Conservation (phyloP, 2,113 vertebrate species). For the Trachemys scripta region DNA sequence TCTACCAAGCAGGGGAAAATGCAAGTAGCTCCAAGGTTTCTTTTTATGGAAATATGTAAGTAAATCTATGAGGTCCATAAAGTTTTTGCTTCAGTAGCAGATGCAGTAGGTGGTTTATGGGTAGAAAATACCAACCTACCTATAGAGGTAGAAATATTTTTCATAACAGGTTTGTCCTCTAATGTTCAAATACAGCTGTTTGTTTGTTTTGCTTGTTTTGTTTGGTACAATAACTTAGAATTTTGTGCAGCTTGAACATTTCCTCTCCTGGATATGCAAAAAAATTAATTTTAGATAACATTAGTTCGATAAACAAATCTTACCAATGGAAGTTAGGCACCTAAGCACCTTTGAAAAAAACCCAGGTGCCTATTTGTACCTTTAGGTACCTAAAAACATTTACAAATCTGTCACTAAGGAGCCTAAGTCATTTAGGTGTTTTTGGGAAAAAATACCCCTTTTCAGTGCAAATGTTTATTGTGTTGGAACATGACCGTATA, state of each 20-base stretch:
- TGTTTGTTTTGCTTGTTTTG: too few relatives aligned
- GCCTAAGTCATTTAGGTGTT: background rate
- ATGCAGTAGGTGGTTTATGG: background rate
- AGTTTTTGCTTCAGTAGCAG: background rate
- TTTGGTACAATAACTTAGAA: background rate
- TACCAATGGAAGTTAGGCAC: background rate
- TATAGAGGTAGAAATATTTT: background rate
- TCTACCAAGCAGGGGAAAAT: constrained; percentile 26
- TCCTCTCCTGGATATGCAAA: background rate
- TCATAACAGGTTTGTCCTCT: background rate
- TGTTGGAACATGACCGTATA: background rate
- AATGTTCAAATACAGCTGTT: background rate
- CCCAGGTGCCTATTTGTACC: background rate
- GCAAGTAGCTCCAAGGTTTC: background rate
- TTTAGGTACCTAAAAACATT: background rate
- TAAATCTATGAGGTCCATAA: background rate
- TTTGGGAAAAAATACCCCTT: background rate
- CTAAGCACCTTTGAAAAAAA: background rate
- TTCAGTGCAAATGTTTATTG: background rate
- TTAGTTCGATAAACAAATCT: background rate
- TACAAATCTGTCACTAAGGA: background rate
- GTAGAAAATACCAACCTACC: background rate
- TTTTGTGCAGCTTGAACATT: background rate
- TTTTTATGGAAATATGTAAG: background rate
- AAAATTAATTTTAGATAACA: background rate